Conservation (phyloP, 2,113 vertebrate species). For the Myotis lucifugus region DNA sequence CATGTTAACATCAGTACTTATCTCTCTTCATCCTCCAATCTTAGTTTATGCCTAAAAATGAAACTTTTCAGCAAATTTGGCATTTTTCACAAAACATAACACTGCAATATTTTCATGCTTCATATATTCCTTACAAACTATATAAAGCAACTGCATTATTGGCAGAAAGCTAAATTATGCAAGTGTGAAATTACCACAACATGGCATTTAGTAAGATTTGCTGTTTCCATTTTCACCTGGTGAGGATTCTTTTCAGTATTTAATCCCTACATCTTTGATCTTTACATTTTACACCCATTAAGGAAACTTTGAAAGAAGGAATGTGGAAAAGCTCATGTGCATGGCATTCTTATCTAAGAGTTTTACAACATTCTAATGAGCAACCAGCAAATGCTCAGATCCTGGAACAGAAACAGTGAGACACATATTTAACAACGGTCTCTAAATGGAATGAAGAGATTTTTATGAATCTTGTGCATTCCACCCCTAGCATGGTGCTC, state of each 20-base stretch:
- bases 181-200: neutral
- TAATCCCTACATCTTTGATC: neutral
- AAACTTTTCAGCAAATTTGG: neutral
- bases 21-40: neutral
- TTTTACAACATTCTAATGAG: constrained; percentile 22
- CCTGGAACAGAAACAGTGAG: neutral
- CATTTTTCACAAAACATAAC: neutral
- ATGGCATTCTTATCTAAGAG: neutral
- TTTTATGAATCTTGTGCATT: neutral
- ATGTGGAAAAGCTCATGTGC: neutral
- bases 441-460: neutral
- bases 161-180: constrained; percentile 16
- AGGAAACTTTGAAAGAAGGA: constrained; percentile 51
- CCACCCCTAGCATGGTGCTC: neutral
- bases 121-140: constrained; percentile 14
- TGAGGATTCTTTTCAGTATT: constrained; percentile 22
- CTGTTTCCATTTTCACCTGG: constrained; percentile 45
- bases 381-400: neutral
- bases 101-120: constrained; percentile 10
- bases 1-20: neutral
- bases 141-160: constrained; percentile 33
- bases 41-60: constrained; percentile 10
- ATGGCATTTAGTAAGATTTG: constrained; percentile 47
- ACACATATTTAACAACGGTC: neutral
- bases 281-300: constrained; percentile 45